These are phyloP conservation scores for Setophaga petechia DNA, from an alignment of 2,113 vertebrate species.

Conservation along the genomic window DNA sequence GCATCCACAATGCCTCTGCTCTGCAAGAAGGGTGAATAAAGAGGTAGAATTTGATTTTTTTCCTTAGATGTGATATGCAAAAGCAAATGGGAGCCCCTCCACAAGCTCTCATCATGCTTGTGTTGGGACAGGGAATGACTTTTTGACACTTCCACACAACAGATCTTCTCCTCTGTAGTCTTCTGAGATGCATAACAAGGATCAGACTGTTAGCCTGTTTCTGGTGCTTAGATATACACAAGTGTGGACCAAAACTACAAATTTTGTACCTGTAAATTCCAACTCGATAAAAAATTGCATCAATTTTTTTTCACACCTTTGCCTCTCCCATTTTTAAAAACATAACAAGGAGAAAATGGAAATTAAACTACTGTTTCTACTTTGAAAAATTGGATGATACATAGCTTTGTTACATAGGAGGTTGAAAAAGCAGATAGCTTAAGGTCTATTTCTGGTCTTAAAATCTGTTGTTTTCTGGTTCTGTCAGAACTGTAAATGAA, in stretches of 20 bases:
- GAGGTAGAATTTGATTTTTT: not conserved
- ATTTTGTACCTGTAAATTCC: not conserved
- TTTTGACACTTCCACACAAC: not conserved
- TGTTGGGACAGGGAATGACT: not conserved
- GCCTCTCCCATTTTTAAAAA: not conserved
- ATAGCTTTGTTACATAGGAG: not conserved
- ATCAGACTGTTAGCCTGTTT: not conserved
- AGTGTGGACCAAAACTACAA: not conserved
- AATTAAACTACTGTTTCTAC: not conserved
- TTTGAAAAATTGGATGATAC: not conserved
- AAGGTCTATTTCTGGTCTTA: not conserved
- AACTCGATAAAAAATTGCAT: fast-evolving
- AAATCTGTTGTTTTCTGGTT: constrained; percentile 20
- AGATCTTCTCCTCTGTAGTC: not conserved
- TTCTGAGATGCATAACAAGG: not conserved
- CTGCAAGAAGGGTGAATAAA: not conserved
- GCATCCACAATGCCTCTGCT: not conserved
- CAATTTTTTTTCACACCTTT: not conserved
- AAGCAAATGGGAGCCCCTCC: not conserved
- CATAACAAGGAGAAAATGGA: not conserved
- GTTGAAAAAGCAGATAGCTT: constrained; percentile 2
- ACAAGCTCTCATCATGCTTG: not conserved
- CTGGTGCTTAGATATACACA: too few species aligned
- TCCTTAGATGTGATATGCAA: not conserved
- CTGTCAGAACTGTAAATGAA: constrained; percentile 15